Percentiles rank a stretch among this genome's conserved stretches.
These are phyloP conservation scores for Bergia puertoricense DNA, from an alignment of 92 coral and sea anemone genomes.

Conservation along the genomic window DNA sequence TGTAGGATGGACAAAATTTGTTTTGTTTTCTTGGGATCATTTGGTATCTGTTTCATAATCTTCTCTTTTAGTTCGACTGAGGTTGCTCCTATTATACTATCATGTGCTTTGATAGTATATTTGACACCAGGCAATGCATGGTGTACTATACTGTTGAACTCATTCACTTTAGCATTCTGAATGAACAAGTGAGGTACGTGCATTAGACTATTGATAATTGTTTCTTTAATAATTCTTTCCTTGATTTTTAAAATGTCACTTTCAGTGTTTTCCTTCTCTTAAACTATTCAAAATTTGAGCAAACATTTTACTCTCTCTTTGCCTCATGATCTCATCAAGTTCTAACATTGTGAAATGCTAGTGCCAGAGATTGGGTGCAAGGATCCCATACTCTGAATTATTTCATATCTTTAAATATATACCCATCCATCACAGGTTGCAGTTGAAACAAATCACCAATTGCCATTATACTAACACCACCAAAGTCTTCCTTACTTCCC, in stretches of 20 bases:
- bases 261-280: constrained; percentile 34
- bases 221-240: constrained; percentile 48
- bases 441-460: too few species aligned
- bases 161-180: background rate
- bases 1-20: constrained; percentile 32
- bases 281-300: constrained; percentile 54
- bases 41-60: constrained; percentile 28
- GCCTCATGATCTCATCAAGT: constrained; percentile 48
- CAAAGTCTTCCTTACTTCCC: too few species aligned
- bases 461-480: too few species aligned
- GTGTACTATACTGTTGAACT: constrained; percentile 11
- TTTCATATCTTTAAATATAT: too few species aligned
- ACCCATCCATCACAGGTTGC: too few species aligned
- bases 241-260: constrained; percentile 40
- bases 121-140: constrained; percentile 17
- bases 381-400: too few species aligned
- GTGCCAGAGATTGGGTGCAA: too few species aligned
- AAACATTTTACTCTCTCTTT: constrained; percentile 58
- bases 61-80: background rate
- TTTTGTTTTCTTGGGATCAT: constrained; percentile 36
- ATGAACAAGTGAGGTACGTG: too few species aligned
- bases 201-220: too few species aligned
- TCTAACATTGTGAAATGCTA: constrained; percentile 50
- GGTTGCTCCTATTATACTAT: constrained; percentile 29
- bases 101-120: constrained; percentile 37